A percentile compares a stretch with the other conserved stretches of the same genome.
phyloP scores from a whole-genome alignment of 2,888 invertebrate genomes.

The Hypsopygia costalis region DNA sequence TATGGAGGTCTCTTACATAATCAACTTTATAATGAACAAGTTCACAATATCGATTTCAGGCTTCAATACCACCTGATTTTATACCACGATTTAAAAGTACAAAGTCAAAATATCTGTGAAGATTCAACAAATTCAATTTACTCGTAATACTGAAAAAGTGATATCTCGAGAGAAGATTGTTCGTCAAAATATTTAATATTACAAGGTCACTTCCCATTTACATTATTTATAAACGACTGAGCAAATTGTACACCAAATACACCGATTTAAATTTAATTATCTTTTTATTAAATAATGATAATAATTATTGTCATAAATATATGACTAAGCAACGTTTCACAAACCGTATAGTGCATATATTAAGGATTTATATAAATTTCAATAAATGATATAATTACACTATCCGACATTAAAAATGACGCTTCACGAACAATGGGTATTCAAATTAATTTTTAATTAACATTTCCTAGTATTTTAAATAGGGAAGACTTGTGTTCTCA shows the following conservation, averaged over 20 bases:
- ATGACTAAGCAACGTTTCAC: conserved; percentile 1
- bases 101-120: background rate
- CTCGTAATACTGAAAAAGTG: conserved; percentile 7
- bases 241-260: conserved; percentile 16
- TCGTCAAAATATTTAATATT: conserved; percentile 18
- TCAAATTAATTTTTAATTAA: too few relatives aligned
- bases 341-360: conserved; percentile 3
- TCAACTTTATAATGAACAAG: too few relatives aligned
- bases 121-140: background rate
- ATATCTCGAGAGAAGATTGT: conserved; percentile 14
- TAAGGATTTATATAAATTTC: too few relatives aligned
- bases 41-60: too few relatives aligned
- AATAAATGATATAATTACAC: too few relatives aligned
- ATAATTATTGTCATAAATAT: conserved; percentile 8
- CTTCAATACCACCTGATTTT: too few relatives aligned
- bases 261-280: background rate
- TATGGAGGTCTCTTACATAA: too few relatives aligned
- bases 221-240: conserved; percentile 25
- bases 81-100: too few relatives aligned
- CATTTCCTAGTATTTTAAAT: too few relatives aligned
- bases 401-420: too few relatives aligned
- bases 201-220: conserved; percentile 37
- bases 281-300: conserved; percentile 3
- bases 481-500: too few relatives aligned
- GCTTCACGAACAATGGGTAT: too few relatives aligned